Evolutionary conservation across 2,113 vertebrate genomes (phyloP), one percentile per base, ranked within the genome.

Genomic region (Calyptommatus sinebrachiatus): DNA sequence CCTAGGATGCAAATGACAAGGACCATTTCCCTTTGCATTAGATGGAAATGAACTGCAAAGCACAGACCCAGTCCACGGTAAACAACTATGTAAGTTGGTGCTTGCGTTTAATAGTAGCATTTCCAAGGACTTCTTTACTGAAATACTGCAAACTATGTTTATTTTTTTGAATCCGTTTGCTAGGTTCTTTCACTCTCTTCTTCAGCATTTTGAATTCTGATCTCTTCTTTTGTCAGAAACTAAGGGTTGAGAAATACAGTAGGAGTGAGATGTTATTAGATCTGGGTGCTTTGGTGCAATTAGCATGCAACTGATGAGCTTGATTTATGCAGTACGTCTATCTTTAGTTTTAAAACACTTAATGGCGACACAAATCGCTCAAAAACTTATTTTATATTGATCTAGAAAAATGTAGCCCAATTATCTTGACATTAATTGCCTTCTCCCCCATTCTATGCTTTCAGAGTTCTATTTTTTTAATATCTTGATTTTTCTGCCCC

Each of bases 351-450:
- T 76, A 79, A 76, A 85, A 77, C 3, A 8, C 81, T 45, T 83
- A 88, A 83, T 62, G 63, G 73, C 68, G 71, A 77, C 69, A 92
- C 85, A 85, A 85, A 82, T 77, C 83, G 63, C 72, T 68, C 62
- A 48, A 73, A 85, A 87, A 77, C 85, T 78, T 72, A 82, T 84
- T 83, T 82, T 80, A 70, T 84, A 76, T 82, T 79, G 62, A 82
- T 89, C 80, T 75, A 63, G 53, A 71, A 68, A 88, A 82, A 78
- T 82, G 80, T 79, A 81, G 82, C 89, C 71, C 45, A 48, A 84
- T 91, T 83, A 88, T 89, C 73, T 80, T 92, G 88, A 90, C 72
- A 26, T 88, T 91, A 88, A 92, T 89, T 90, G 83, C 75, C 16
- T 86, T 89, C 82, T 75, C 67, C 76, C 79, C 29, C 48, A 82